phyloP scores from a whole-genome alignment of 2,888 invertebrate species.

The Phragmatobia fuliginosa region DNA sequence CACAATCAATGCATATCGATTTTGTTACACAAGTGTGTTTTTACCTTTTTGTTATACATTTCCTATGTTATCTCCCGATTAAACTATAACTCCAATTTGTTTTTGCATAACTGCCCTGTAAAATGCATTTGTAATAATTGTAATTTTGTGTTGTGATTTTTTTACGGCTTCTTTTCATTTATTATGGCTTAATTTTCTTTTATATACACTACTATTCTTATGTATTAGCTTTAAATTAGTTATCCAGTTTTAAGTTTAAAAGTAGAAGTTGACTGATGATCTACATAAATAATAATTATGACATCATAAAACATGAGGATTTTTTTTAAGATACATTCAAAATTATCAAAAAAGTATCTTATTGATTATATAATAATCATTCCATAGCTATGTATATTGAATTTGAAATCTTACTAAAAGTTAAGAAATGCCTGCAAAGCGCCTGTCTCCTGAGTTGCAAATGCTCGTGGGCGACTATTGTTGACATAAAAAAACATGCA shows the following conservation, averaged over 20 bases:
- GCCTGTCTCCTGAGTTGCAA: too few species aligned
- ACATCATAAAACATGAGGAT: too few species aligned
- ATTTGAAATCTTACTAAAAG: background rate
- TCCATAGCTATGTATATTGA: background rate
- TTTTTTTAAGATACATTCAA: background rate
- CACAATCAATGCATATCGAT: background rate
- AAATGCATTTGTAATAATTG: conserved; percentile 13
- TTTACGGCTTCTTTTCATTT: conserved; percentile 10
- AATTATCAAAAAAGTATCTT: background rate
- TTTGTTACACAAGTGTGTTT: background rate
- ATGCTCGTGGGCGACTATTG: too few species aligned
- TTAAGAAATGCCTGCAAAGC: background rate
- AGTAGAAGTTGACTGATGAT: background rate
- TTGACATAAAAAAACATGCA: background rate
- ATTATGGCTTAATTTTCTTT: background rate
- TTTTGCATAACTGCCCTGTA: conserved; percentile 44
- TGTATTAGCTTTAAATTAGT: background rate
- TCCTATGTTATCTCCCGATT: background rate
- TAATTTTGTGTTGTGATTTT: conserved; percentile 8
- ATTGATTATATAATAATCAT: background rate
- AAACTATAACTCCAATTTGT: conserved; percentile 15
- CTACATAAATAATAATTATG: background rate
- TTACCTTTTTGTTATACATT: background rate
- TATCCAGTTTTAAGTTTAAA: background rate
- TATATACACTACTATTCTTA: conserved; percentile 8